Base-by-base conservation (phyloP, 2,888 invertebrate genomes). In the Yponomeuta malinellus region DNA sequence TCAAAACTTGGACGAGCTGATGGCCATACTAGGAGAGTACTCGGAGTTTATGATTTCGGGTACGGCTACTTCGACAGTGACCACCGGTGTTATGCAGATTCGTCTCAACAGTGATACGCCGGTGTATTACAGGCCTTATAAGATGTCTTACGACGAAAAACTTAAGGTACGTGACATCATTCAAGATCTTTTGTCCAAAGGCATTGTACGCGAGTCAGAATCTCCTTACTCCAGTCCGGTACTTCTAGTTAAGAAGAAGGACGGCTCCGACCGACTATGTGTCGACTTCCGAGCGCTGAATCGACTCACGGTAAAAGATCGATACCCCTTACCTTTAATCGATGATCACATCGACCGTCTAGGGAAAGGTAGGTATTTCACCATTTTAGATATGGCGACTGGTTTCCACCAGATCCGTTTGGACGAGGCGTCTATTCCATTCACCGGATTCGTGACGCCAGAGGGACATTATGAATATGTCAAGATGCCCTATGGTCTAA, bases 211-310 rank as follows among this genome's bases (percentile, higher is more conserved):
- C 33, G 33, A 33, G 33, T 33, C 33, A 4, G 37, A 68, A 43
- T 68, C 68, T 29, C 29, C n/a, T n/a, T 68, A 68, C 31, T n/a
- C 68, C 48, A 68, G 68, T 43, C 68, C 68, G 12, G 31, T 76
- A 1, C 63, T 77, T 0, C 63, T 75, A 10, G 76, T 77, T 9
- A 77, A 76, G 33, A 77, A 77, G 63, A 74, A 72, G 48, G 72
- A 74, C 12, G 75, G 75, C 2, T 59, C 71, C 0, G 74, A 74
- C 64, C 48, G 73, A 12, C 68, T 75, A 70, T 15, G 10, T n/a
- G 15, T 33, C 4, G 33, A 33, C 33, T 33, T 33, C 33, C 33
- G 33, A 33, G 33, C 33, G 4, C 4, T 33, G 33, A 33, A 33
- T 4, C 33, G 33, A 33, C 33, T 33, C 33, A 33, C 33, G 4